Evolutionary conservation across 2,888 invertebrate species (phyloP).

Genomic region (Pterobdella sp.): DNA sequence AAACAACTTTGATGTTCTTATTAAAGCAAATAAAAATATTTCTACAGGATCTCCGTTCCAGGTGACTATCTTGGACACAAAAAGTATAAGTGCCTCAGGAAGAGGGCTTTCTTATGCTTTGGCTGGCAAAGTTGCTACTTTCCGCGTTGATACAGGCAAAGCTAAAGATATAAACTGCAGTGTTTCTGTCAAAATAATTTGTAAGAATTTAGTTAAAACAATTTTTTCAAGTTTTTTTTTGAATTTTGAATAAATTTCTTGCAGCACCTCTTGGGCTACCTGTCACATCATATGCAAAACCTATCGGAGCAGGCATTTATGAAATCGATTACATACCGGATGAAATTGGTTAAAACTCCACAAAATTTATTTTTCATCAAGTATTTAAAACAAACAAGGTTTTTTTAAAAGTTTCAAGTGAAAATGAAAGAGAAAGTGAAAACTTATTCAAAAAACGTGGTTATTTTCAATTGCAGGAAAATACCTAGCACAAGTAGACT

Average conservation of each 20-base stretch:
- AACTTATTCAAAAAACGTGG: no score
- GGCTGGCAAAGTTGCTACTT: conserved; percentile 57
- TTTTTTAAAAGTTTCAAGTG: no score
- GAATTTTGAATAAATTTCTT: conserved; percentile 41
- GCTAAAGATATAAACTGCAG: conserved; percentile 13
- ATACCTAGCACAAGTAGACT: conserved; percentile 55
- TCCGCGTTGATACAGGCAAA: conserved; percentile 52
- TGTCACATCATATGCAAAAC: conserved; percentile 68
- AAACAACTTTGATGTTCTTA: not conserved
- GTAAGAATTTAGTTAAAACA: no score
- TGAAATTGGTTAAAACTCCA: conserved; percentile 66
- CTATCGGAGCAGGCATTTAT: conserved; percentile 67
- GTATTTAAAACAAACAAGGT: no score
- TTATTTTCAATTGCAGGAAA: conserved; percentile 49
- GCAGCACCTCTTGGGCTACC: conserved; percentile 68
- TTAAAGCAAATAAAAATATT: not conserved
- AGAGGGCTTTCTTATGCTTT: conserved; percentile 59
- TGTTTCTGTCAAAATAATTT: conserved; percentile 29
- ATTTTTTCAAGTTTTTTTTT: no score
- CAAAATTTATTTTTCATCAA: no score
- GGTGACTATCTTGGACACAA: conserved; percentile 53
- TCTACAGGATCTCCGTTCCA: conserved; percentile 47
- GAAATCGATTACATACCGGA: conserved; percentile 83
- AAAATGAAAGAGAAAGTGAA: no score
- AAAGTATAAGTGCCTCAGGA: conserved; percentile 59